A percentile compares a stretch with the other conserved stretches of the same genome.
These are phyloP conservation scores for Cyrtonyx montezumae DNA, from an alignment of 2,113 vertebrate species.

Conservation along the genomic window DNA sequence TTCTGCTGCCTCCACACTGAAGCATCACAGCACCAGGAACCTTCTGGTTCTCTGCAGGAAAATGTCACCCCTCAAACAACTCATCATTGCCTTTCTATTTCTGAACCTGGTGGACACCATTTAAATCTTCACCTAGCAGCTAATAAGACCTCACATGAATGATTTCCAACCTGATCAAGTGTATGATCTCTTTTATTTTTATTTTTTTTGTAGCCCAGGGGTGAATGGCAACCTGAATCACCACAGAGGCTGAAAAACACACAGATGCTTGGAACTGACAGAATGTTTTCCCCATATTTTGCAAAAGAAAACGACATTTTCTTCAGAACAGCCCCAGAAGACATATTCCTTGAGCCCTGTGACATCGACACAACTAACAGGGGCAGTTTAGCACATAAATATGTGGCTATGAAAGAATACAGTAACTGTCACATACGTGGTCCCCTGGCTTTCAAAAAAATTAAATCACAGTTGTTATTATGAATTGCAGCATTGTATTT, in stretches of 20 bases:
- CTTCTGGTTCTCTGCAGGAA: not conserved
- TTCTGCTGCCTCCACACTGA: not conserved
- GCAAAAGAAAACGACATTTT: not conserved
- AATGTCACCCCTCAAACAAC: not conserved
- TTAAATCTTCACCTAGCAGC: not conserved
- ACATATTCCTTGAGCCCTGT: not conserved
- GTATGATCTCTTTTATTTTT: not conserved
- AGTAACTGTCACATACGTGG: constrained; percentile 13
- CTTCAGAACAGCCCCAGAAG: not conserved
- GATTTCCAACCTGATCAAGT: not conserved
- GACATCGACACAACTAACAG: not conserved
- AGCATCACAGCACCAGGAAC: not conserved
- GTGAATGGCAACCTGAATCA: not conserved
- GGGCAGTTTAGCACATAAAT: constrained; percentile 23
- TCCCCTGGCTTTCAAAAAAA: constrained; percentile 25
- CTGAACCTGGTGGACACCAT: not conserved
- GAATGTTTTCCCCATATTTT: not conserved
- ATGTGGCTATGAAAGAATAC: not conserved
- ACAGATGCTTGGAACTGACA: not conserved
- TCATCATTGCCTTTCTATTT: not conserved
- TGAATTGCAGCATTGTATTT: constrained; percentile 45
- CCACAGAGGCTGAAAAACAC: not conserved
- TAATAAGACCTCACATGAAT: not conserved
- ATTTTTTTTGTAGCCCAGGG: not conserved
- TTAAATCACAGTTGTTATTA: constrained; percentile 54